Base-by-base conservation (phyloP, 92 coral and sea anemone genomes). In the Anthopleura xanthogrammica region DNA sequence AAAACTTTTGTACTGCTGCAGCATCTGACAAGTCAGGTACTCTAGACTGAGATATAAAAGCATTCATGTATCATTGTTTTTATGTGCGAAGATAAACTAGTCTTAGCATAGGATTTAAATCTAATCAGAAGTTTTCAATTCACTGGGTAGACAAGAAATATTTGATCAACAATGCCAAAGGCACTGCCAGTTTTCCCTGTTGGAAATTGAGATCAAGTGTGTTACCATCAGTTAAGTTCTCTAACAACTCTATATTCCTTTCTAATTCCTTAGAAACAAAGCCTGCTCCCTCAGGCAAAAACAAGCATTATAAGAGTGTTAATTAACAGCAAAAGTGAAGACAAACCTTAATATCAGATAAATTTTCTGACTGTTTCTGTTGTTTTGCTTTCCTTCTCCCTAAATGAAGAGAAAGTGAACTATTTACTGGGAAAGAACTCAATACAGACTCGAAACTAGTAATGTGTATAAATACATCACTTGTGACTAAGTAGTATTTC, bases 1-100 rank as follows among this genome's bases (percentile, higher is more conserved):
- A 96, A 85, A 88, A 96, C 73, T 90, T 92, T 80, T 96, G 99
- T 29, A 96, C 95, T 10, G 99, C 99, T 54, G 97, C 99, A 64
- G 95, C 87, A 88, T 96, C 95, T 23, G 74, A 79, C 81, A 79
- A 85, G 73, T 96, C 95, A 0, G 99, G 99, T 58, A 90, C 87
- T 39, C 98, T 92, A 22, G 93, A 73, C 99, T 96, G 64, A 16
- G 75, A 74, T 40, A 64, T 39, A 19, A 62, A 19, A 62, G 5
- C 36, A 50, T 40, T 20, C 60, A 60, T 68, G 72, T 77, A 46
- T 46, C 70, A 62, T 17, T 19, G 36, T 62, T 62, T 29, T 62
- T 19, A 19, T 19, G 10, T 19, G 29, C 3, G 10, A 22, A 62
- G 70, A 62, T 62, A 62, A 62, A 20, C 70, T 62, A 22, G 24